Percentiles rank a stretch among this genome's conserved stretches.
Conservation (phyloP, 2,888 invertebrate species). For the Ypsolopha sequella region DNA sequence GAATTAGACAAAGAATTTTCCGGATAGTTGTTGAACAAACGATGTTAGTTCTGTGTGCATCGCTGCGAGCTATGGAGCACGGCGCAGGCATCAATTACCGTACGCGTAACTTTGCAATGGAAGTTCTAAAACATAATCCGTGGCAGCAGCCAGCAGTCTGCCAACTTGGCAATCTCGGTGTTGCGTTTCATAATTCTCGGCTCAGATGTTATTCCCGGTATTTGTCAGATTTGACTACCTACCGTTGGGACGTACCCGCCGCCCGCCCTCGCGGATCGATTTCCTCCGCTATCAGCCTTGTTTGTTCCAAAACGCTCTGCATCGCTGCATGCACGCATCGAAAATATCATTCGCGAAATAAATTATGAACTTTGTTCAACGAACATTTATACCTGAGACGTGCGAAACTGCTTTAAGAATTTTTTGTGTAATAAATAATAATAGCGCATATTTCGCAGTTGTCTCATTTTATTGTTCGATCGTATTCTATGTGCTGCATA, state of each 20-base stretch:
- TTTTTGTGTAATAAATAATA: background rate
- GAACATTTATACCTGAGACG: background rate
- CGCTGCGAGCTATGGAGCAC: conserved; percentile 5
- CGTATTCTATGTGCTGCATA: background rate
- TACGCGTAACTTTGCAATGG: conserved; percentile 20
- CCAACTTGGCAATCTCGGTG: conserved; percentile 32
- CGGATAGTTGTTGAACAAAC: conserved; percentile 20
- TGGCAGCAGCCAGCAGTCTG: conserved; percentile 3
- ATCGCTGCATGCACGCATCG: background rate
- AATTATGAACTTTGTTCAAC: background rate
- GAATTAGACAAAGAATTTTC: background rate
- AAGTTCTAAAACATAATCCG: conserved; percentile 39
- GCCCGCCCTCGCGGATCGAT: conserved; percentile 1
- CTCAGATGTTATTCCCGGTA: conserved; percentile 1
- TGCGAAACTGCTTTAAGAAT: background rate
- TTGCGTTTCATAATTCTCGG: conserved; percentile 24
- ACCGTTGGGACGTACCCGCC: background rate
- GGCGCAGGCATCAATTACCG: conserved; percentile 26
- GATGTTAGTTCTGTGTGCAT: conserved; percentile 30
- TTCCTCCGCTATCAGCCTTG: background rate
- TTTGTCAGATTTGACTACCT: conserved; percentile 15
- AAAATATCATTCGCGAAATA: background rate
- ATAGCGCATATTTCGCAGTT: background rate
- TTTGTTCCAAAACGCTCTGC: background rate
- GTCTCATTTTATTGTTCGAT: background rate